phyloP scores from a whole-genome alignment of 2,888 invertebrate genomes.

The Phalangium opilio region DNA sequence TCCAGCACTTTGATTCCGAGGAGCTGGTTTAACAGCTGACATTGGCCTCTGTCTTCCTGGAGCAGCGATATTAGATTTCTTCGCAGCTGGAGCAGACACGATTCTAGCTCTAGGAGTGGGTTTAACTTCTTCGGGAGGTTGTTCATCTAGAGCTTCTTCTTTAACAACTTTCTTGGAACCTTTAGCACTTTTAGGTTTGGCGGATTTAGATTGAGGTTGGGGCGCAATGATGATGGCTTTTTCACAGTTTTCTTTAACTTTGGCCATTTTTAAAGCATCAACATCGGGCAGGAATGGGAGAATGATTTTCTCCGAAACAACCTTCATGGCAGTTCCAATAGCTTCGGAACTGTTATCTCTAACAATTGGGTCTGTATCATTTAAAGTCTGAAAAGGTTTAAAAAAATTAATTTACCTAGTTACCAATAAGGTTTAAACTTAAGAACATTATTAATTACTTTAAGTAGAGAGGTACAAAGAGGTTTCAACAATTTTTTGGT shows the following conservation, averaged over 20 bases:
- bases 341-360: conserved; percentile 86
- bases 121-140: conserved; percentile 4
- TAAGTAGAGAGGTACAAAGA: conserved; percentile 57
- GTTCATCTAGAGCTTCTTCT: background rate
- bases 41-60: conserved; percentile 9
- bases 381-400: conserved; percentile 26
- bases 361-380: conserved; percentile 62
- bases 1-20: conserved; percentile 10
- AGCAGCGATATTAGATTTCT: conserved; percentile 24
- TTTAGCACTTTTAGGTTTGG: background rate
- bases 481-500: conserved; percentile 81
- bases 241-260: conserved; percentile 80
- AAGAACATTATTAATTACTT: conserved; percentile 30
- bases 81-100: conserved; percentile 30
- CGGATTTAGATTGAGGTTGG: background rate
- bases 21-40: conserved; percentile 10
- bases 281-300: conserved; percentile 71
- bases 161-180: background rate
- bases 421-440: background rate
- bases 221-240: conserved; percentile 46
- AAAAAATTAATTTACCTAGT: conserved; percentile 7
- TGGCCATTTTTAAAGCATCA: conserved; percentile 77
- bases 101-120: conserved; percentile 4
- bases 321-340: conserved; percentile 79
- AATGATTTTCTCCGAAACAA: conserved; percentile 81